These are phyloP conservation scores for Plutella xylostella DNA, from an alignment of 2,888 invertebrate genomes.

Conservation along the genomic window DNA sequence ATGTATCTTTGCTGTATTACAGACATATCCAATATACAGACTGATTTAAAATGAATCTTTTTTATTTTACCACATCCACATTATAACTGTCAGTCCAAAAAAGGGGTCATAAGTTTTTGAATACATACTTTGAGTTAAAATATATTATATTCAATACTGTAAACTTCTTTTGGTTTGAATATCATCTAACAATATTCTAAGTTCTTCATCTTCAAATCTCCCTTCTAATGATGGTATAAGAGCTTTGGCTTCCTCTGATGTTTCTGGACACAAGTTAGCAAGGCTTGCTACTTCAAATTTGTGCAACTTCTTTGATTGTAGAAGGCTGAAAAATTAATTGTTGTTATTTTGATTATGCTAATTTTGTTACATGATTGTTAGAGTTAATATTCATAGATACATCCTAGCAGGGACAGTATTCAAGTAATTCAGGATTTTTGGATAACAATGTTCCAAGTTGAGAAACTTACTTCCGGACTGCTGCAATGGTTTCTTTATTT, in stretches of 20 bases:
- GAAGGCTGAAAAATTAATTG: slow-evolving; percentile 80
- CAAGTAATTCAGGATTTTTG: no score
- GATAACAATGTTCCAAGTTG: no score
- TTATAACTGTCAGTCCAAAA: no score
- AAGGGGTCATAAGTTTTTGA: no score
- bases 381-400: no score
- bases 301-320: slow-evolving; percentile 95
- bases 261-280: slow-evolving; percentile 98
- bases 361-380: no score
- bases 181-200: slow-evolving; percentile 96
- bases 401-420: no score
- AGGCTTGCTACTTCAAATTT: slow-evolving; percentile 98
- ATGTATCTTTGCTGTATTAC: slow-evolving; percentile 70
- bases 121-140: no score
- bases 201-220: slow-evolving; percentile 97
- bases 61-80: not conserved
- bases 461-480: slow-evolving; percentile 88
- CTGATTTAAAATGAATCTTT: slow-evolving; percentile 50
- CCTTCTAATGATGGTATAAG: slow-evolving; percentile 97
- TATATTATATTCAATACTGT: slow-evolving; percentile 81
- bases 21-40: slow-evolving; percentile 73
- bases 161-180: slow-evolving; percentile 98
- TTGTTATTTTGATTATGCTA: no score
- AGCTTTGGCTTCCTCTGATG: slow-evolving; percentile 97
- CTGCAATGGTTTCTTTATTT: slow-evolving; percentile 97